These are phyloP conservation scores for Drosophila meridiana DNA, from an alignment of 2,888 invertebrate species.

Conservation along the genomic window DNA sequence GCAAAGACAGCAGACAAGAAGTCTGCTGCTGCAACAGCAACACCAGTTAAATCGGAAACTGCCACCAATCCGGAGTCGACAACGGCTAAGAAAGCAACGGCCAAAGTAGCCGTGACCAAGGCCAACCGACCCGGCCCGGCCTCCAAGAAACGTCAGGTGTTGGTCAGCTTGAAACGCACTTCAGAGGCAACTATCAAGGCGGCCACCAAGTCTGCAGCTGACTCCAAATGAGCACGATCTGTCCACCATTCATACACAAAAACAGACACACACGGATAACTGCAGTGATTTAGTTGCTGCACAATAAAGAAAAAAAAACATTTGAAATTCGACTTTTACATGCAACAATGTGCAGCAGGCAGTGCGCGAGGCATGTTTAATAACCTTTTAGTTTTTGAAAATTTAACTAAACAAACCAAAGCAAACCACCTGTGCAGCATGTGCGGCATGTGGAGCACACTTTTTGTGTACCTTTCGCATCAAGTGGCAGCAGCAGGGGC, in stretches of 20 bases:
- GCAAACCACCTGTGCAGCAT: constrained; percentile 24
- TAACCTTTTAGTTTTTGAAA: constrained; percentile 61
- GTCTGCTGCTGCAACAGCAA: constrained; percentile 2
- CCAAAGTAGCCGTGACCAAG: constrained; percentile 52
- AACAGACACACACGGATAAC: constrained; percentile 13
- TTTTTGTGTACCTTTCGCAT: constrained; percentile 28
- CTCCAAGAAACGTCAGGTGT: constrained; percentile 63
- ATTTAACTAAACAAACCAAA: constrained; percentile 47
- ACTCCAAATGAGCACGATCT: constrained; percentile 54
- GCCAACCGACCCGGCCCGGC: constrained; percentile 64
- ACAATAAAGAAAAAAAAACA: constrained; percentile 27
- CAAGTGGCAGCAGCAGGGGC: neutral
- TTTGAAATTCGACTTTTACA: constrained; percentile 34
- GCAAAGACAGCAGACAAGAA: constrained; percentile 44
- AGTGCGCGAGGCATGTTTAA: constrained; percentile 52
- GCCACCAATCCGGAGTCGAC: constrained; percentile 20
- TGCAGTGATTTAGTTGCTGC: constrained; percentile 64
- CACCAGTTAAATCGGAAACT: constrained; percentile 39
- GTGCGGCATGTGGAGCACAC: constrained; percentile 44
- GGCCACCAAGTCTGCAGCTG: constrained; percentile 56
- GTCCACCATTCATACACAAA: constrained; percentile 9
- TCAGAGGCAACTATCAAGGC: constrained; percentile 56
- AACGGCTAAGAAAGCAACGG: constrained; percentile 49
- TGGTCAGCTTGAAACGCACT: constrained; percentile 69
- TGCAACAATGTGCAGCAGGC: constrained; percentile 22